A percentile compares a stretch with the other conserved stretches of the same genome.
These are phyloP conservation scores for Rhynchotus rufescens DNA, from an alignment of 2,797 vertebrate species.

Conservation along the genomic window DNA sequence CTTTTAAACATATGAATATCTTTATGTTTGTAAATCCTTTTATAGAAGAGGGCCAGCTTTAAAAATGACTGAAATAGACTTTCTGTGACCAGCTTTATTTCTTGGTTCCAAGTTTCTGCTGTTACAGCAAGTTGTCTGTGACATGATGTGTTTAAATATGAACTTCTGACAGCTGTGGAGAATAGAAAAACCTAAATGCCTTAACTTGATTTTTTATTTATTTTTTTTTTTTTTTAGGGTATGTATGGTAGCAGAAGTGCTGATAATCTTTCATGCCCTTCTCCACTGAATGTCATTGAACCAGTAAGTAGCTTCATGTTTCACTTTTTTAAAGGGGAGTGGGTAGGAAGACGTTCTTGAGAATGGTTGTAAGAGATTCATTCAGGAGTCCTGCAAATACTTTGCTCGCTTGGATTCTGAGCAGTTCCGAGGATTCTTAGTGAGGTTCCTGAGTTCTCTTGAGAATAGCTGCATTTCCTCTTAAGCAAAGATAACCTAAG, in stretches of 20 bases:
- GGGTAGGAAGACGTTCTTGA: background rate
- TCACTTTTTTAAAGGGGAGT: background rate
- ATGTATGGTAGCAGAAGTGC: slow-evolving; percentile 86
- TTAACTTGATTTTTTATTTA: slow-evolving; percentile 53
- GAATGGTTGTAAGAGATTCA: background rate
- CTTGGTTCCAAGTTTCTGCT: slow-evolving; percentile 39
- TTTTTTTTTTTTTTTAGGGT: slow-evolving; percentile 78
- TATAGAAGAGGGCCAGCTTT: slow-evolving; percentile 23
- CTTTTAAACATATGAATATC: slow-evolving; percentile 16
- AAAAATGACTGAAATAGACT: slow-evolving; percentile 43
- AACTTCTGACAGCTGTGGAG: background rate
- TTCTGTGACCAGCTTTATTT: slow-evolving; percentile 10
- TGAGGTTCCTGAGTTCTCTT: background rate
- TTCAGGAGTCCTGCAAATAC: background rate
- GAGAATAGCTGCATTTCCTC: background rate
- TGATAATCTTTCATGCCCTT: slow-evolving; percentile 86
- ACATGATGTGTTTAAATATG: background rate
- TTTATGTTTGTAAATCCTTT: slow-evolving; percentile 55
- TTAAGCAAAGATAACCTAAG: background rate
- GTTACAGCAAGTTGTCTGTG: slow-evolving; percentile 6
- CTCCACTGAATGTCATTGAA: slow-evolving; percentile 91
- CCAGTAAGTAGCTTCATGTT: slow-evolving; percentile 85
- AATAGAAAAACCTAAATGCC: background rate
- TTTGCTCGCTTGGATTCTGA: background rate
- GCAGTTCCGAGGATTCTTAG: too few relatives aligned